Base-by-base conservation (phyloP, 2,113 vertebrate species). In the Orientallactaga bullata region DNA sequence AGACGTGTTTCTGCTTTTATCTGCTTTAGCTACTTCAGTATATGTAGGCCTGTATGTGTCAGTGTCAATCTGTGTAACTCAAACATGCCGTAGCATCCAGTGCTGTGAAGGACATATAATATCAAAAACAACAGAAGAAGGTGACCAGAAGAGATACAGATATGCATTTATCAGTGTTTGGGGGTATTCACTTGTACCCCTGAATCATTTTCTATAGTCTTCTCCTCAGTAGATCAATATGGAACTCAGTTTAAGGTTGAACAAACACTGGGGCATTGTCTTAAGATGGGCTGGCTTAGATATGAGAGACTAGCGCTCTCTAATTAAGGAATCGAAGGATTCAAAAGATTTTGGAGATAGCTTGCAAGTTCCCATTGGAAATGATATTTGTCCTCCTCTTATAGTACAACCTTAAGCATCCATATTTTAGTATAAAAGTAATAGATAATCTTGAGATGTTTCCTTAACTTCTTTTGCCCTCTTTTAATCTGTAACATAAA, bases 391-490 rank as follows among this genome's bases (percentile, higher is more conserved):
- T 86, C 37, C 12, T 93, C 37, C 66, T 23, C 37, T 91, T 89
- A 85, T 47, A 80, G 73, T 60, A 80, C 32, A 28, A 37, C 26
- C 63, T 82, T 74, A 78, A 60, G 24, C 66, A 80, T 65, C 37
- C 30, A 5, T 69, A 69, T 81, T 94, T 93, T 30, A 76, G 13
- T 39, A 71, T 93, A 92, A 93, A 80, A 95, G 61, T 73, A 80
- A 71, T 61, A 90, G 86, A 77, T 85, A 69, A 72, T 88, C 35
- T 66, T 69, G 60, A 87, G 65, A 61, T 73, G 8, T 86, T 77
- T 89, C 83, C 76, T 92, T 96, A 90, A 92, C 42, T 26, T 95
- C 72, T 85, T 83, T 30, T 66, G 78, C 42, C 15, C 23, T 79
- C 85, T 90, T 73, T 69, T 93, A 35, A 65, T 84, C 87, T 81